Base-by-base conservation (phyloP, 2,797 vertebrate genomes). In the Petrocephalus sullivani region DNA sequence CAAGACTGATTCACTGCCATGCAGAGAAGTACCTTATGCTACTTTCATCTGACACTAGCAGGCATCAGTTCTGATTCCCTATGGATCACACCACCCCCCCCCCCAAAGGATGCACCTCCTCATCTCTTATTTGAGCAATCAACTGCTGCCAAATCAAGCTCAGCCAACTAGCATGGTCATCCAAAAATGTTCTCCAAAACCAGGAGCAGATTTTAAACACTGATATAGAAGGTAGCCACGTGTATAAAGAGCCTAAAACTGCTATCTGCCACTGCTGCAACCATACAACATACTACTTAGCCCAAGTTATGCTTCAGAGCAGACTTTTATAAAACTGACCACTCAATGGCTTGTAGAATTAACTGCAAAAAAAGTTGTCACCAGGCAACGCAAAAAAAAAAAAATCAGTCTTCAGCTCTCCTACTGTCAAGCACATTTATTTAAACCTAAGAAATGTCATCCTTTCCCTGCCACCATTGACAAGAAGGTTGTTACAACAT, bases 351-450 rank as follows among this genome's bases (percentile, higher is more conserved):
- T 64, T 90, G 60, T 87, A 87, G 88, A 49, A 87, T 84, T 49
- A 51, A 90, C 46, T 21, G 71, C 37, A 78, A 78, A 78, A 46
- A 28, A n/a, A n/a, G n/a, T n/a, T 46, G 37, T 87, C 83, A 88
- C 87, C 87, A 61, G 71, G 90, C 86, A 46, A n/a, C 1, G 85
- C 89, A 58, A 3, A 12, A 89, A 41, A 16, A 64, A 4, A 83
- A 8, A 5, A 19, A 10, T 23, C 81, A 83, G 91, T 92, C 87
- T 87, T 90, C 91, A 88, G 84, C 87, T 91, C 93, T 90, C 92
- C 86, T 49, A 78, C 10, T 1, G 10, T 49, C 14, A 82, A 7
- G 56, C 90, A 87, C 88, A 90, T 89, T 46, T 46, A 75, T 78
- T 23, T 78, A 78, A 28, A 86, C 23, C 90, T 56, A 85, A 33